These are phyloP conservation scores for Dolichallabes microphthalmus DNA, from an alignment of 2,113 vertebrate genomes.

Conservation along the genomic window DNA sequence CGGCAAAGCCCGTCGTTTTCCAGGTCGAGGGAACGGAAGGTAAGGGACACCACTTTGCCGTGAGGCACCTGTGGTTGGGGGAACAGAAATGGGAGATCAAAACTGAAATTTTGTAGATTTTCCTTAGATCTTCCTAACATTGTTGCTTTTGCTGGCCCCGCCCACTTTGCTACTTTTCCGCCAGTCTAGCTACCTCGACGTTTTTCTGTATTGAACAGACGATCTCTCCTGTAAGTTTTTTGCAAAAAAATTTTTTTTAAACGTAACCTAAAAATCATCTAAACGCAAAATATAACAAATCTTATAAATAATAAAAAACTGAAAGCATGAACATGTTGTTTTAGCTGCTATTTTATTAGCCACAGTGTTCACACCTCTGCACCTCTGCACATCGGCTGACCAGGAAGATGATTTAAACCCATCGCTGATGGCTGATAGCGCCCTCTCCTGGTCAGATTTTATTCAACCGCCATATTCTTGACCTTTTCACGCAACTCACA, in stretches of 20 bases:
- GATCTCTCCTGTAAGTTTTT: not conserved
- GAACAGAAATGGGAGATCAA: not conserved
- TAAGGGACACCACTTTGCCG: constrained; percentile 81
- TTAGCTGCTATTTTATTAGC: not conserved
- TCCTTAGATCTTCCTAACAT: not conserved
- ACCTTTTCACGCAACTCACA: not conserved
- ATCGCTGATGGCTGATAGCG: not conserved
- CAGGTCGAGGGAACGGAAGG: constrained; percentile 78
- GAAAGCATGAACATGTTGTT: not conserved
- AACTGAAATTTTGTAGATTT: not conserved
- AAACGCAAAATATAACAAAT: not conserved
- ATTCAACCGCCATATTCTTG: not conserved
- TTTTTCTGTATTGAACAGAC: not conserved
- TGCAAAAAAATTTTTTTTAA: no score
- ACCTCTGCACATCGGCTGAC: not conserved
- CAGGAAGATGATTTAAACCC: no score
- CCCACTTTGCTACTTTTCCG: not conserved
- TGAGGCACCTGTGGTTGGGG: constrained; percentile 74
- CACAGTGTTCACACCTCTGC: not conserved
- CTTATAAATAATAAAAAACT: not conserved
- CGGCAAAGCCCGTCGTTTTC: constrained; percentile 80
- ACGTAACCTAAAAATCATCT: not conserved
- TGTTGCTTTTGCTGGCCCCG: not conserved
- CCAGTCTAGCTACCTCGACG: no score
- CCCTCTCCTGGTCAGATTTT: not conserved